A percentile compares a stretch with the other conserved stretches of the same genome.
These are phyloP conservation scores for Polymixis lichenea DNA, from an alignment of 2,888 invertebrate species.

Conservation along the genomic window DNA sequence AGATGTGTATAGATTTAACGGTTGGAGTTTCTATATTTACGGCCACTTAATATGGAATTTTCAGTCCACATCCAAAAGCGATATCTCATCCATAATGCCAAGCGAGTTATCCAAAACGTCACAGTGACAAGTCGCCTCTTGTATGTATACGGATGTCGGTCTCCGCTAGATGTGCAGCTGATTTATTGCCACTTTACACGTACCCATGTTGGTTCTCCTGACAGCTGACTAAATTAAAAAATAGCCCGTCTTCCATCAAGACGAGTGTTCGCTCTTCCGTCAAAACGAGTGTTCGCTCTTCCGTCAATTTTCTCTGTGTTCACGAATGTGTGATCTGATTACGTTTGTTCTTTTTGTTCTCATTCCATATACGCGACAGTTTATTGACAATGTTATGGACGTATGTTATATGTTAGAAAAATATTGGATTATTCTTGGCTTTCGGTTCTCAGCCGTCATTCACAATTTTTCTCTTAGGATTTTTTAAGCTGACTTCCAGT, in stretches of 20 bases:
- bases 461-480: neutral
- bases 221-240: constrained; percentile 60
- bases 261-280: constrained; percentile 18
- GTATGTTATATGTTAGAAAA: constrained; percentile 11
- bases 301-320: constrained; percentile 32
- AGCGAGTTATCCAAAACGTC: constrained; percentile 32
- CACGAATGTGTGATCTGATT: constrained; percentile 48
- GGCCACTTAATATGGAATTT: neutral
- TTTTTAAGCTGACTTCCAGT: neutral
- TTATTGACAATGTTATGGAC: constrained; percentile 32
- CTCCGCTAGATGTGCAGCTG: constrained; percentile 55
- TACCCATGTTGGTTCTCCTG: constrained; percentile 52
- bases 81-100: constrained; percentile 4
- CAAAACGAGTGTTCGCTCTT: constrained; percentile 37
- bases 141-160: constrained; percentile 57
- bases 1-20: no score
- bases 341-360: constrained; percentile 9
- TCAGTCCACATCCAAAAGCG: neutral
- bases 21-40: neutral
- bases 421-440: neutral
- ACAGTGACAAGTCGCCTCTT: constrained; percentile 41
- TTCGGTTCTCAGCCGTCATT: constrained; percentile 2
- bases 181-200: constrained; percentile 58
- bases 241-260: constrained; percentile 47
- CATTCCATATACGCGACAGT: neutral